Conservation (phyloP, 2,888 invertebrate genomes). For the Mayetiola destructor region DNA sequence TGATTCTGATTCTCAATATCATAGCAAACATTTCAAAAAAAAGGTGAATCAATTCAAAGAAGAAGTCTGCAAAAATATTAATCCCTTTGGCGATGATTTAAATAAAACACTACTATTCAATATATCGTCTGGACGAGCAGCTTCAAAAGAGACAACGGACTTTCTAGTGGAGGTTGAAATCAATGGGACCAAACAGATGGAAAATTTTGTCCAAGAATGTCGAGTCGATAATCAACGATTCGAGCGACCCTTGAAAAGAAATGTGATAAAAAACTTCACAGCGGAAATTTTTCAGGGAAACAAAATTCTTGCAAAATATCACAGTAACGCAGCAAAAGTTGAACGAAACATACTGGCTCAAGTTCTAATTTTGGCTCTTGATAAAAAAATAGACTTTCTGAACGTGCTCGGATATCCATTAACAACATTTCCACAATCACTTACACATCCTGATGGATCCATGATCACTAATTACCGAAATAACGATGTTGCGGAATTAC, state of each 20-base stretch:
- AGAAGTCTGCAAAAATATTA: slow-evolving; percentile 18
- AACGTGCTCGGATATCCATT: slow-evolving; percentile 20
- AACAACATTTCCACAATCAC: slow-evolving; percentile 19
- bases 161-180: neutral
- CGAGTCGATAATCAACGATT: slow-evolving; percentile 18
- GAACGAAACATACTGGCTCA: slow-evolving; percentile 21
- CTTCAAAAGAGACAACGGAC: neutral
- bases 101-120: slow-evolving; percentile 20
- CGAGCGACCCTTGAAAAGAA: slow-evolving; percentile 20
- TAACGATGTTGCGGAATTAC: neutral
- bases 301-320: slow-evolving; percentile 19
- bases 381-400: slow-evolving; percentile 18
- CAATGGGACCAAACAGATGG: neutral
- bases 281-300: slow-evolving; percentile 15
- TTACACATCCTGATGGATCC: slow-evolving; percentile 22
- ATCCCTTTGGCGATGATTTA: slow-evolving; percentile 20
- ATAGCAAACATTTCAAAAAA: neutral
- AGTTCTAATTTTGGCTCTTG: slow-evolving; percentile 20
- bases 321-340: slow-evolving; percentile 20
- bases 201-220: slow-evolving; percentile 15
- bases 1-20: neutral
- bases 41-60: slow-evolving; percentile 18
- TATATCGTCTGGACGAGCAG: slow-evolving; percentile 20
- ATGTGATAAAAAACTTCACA: slow-evolving; percentile 18
- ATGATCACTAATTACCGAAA: neutral